Evolutionary conservation across 1,140 invertebrate genomes (phyloP), one percentile per base, ranked within the genome.

Genomic region (fruit fly (Drosophila melanogaster)): DNA sequence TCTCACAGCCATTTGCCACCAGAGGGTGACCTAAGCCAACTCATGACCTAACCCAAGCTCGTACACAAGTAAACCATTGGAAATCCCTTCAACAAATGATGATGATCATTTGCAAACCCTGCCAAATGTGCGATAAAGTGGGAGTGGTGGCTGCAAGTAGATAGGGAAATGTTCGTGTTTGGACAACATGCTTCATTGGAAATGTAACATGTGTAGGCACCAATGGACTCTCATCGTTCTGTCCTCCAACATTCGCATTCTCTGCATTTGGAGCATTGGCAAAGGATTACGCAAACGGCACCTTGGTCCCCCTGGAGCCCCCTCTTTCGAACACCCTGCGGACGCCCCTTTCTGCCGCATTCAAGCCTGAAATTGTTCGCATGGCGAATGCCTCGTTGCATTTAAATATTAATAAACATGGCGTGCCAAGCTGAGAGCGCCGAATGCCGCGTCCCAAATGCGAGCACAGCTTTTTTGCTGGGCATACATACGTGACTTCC

Each of bases 361-460:
- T 87, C 64, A 87, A 80, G 84, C 84, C 77, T 90, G 84, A 87
- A 87, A 87, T 87, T 87, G 83, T 89, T 79, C 61, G 71, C 73
- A 53, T 59, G 55, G 58, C 65, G 74, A 87, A 86, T 87, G 83
- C 58, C 84, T 87, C 84, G 84, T 89, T 84, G 84, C 84, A 87
- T 89, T 87, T 87, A 87, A 87, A 87, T 87, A 87, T 87, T 87
- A 87, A 87, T 87, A 87, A 87, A 89, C 84, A 89, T 87, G 84
- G 79, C 84, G 80, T 87, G 84, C 79, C 83, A 76, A 71, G 70
- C 83, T 76, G 78, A 87, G 83, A 78, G 79, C 83, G 75, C 66
- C 79, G 69, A 86, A 81, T 86, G 71, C 79, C 67, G 79, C 71
- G 67, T 66, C 53, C 61, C 59, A 40, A 77, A 76, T 66, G 60